Evolutionary conservation across 2,888 invertebrate genomes (phyloP).

Genomic region (Actias luna): DNA sequence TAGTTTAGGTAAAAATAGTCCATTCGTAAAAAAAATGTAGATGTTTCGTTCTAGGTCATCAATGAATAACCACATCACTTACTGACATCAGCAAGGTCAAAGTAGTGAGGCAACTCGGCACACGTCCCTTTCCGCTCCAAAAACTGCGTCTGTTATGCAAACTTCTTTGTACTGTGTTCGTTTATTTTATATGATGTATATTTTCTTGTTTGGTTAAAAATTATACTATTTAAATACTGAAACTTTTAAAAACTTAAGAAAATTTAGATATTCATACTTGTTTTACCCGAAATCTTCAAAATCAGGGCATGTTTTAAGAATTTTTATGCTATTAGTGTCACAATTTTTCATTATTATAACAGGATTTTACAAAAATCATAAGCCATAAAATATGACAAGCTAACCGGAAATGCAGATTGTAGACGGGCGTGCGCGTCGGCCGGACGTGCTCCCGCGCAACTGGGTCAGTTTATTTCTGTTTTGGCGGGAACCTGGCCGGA

Average conservation of each 20-base stretch:
- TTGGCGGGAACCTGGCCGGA: conserved; percentile 82
- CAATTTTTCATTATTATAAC: conserved; percentile 42
- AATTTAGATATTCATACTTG: conserved; percentile 16
- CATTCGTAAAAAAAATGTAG: conserved; percentile 29
- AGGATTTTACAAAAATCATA: conserved; percentile 60
- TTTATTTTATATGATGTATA: conserved; percentile 15
- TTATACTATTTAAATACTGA: neutral
- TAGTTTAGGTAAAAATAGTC: neutral
- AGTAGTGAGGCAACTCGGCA: conserved; percentile 58
- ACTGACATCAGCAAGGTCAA: conserved; percentile 56
- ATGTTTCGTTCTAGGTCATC: conserved; percentile 32
- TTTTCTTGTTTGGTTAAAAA: neutral
- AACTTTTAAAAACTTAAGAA: neutral
- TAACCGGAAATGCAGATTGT: conserved; percentile 78
- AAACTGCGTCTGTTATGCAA: conserved; percentile 71
- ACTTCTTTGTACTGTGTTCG: conserved; percentile 36
- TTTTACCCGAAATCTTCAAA: neutral
- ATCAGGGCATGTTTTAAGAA: neutral
- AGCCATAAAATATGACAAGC: conserved; percentile 75
- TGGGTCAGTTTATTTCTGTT: conserved; percentile 81
- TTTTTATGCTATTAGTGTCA: conserved; percentile 38
- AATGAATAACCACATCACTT: conserved; percentile 19
- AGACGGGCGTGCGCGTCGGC: conserved; percentile 56
- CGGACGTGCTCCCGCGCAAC: conserved; percentile 74
- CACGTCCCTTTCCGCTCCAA: conserved; percentile 77